Percentiles rank a stretch among this genome's conserved stretches.
phyloP scores from a whole-genome alignment of 2,113 vertebrate genomes.

The Rhineura floridana region DNA sequence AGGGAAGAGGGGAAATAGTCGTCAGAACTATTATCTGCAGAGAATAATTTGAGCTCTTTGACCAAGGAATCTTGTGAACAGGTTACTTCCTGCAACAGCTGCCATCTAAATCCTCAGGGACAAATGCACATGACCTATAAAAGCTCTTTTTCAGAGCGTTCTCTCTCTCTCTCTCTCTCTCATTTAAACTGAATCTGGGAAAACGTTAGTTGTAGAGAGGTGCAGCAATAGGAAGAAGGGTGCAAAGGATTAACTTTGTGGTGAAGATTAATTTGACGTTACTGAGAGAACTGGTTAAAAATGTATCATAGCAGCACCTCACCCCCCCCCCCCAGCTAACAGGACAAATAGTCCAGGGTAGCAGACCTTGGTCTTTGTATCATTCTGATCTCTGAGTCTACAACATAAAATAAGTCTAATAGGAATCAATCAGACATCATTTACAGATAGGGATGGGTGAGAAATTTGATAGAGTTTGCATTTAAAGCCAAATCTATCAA shows the following conservation, averaged over 20 bases:
- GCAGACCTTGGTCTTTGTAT: too few species aligned
- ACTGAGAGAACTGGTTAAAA: neutral
- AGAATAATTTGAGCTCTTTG: slow-evolving; percentile 55
- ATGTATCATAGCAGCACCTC: neutral
- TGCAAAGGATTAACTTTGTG: neutral
- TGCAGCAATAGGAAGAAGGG: neutral
- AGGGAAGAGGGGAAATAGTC: neutral
- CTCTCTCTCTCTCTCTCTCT: neutral
- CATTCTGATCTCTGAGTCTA: neutral
- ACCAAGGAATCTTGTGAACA: slow-evolving; percentile 61
- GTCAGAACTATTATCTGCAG: slow-evolving; percentile 65
- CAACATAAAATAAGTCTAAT: neutral
- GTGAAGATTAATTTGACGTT: neutral
- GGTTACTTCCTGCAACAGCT: slow-evolving; percentile 63
- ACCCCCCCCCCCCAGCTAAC: too few species aligned
- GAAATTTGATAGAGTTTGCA: too few species aligned
- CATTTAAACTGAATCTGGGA: slow-evolving; percentile 34
- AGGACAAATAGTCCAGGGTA: neutral
- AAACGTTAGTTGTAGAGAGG: neutral
- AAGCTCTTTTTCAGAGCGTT: slow-evolving; percentile 51
- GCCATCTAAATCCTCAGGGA: slow-evolving; percentile 51
- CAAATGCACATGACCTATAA: slow-evolving; percentile 40
- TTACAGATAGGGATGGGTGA: too few species aligned
- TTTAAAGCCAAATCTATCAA: too few species aligned
- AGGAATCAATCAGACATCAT: neutral